Conservation (phyloP, 2,888 invertebrate species). For the Cosmopolites sordidus region DNA sequence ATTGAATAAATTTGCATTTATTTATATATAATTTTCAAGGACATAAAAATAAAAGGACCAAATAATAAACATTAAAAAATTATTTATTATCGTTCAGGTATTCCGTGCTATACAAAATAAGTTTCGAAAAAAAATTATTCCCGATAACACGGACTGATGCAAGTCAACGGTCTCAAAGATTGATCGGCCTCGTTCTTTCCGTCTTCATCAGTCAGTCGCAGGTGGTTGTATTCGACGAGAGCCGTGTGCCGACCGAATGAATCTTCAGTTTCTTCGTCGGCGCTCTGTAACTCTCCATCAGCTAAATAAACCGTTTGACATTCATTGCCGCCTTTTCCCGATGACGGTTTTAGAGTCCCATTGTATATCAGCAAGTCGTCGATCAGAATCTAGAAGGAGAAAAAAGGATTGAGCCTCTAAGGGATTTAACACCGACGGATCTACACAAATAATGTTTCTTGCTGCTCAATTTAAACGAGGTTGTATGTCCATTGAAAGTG, state of each 20-base stretch:
- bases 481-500: too few species aligned
- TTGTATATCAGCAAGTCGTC: conserved; percentile 78
- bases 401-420: too few species aligned
- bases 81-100: too few species aligned
- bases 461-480: too few species aligned
- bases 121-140: background rate
- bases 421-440: too few species aligned
- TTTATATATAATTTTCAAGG: too few species aligned
- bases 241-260: background rate
- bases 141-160: conserved; percentile 39
- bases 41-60: too few species aligned
- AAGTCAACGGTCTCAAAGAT: conserved; percentile 44
- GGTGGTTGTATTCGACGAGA: background rate
- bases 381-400: conserved; percentile 63
- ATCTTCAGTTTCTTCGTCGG: conserved; percentile 10
- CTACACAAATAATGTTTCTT: too few species aligned
- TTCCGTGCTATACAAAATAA: too few species aligned
- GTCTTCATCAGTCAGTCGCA: conserved; percentile 33
- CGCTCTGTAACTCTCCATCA: conserved; percentile 21
- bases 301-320: conserved; percentile 41
- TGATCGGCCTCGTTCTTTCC: conserved; percentile 40
- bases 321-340: conserved; percentile 24
- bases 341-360: conserved; percentile 52
- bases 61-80: too few species aligned
- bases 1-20: too few species aligned